phyloP scores from a whole-genome alignment of 2,888 invertebrate genomes.

The Parnassius smintheus region DNA sequence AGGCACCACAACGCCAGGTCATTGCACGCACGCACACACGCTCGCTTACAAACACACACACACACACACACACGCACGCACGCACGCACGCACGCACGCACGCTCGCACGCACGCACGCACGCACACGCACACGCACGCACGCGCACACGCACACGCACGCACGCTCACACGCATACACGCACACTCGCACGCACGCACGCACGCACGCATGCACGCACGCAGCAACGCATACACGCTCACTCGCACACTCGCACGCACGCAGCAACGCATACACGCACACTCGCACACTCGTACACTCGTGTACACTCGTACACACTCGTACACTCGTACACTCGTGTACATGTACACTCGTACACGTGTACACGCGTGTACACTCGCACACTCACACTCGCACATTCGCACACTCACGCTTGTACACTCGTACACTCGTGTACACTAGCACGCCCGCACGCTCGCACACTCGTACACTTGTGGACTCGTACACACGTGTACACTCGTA shows the following conservation, averaged over 20 bases:
- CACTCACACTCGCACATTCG: background rate
- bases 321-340: background rate
- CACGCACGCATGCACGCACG: background rate
- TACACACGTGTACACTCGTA: no score
- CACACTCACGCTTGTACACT: background rate
- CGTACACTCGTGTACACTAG: background rate
- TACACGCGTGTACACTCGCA: background rate
- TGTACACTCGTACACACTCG: background rate
- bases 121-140: slow-evolving; percentile 3
- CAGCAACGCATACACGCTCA: background rate
- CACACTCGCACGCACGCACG: background rate
- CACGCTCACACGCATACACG: background rate
- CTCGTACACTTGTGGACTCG: background rate
- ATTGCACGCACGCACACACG: slow-evolving; percentile 1
- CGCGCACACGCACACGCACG: background rate
- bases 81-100: background rate
- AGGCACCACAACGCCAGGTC: slow-evolving; percentile 45
- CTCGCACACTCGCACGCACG: background rate
- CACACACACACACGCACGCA: slow-evolving; percentile 12
- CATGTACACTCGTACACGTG: background rate
- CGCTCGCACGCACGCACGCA: background rate
- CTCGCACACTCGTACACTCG: background rate
- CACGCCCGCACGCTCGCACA: background rate
- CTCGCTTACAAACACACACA: background rate
- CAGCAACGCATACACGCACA: background rate